Evolutionary conservation across 2,888 invertebrate species (phyloP).

Genomic region (Alcis repandata): DNA sequence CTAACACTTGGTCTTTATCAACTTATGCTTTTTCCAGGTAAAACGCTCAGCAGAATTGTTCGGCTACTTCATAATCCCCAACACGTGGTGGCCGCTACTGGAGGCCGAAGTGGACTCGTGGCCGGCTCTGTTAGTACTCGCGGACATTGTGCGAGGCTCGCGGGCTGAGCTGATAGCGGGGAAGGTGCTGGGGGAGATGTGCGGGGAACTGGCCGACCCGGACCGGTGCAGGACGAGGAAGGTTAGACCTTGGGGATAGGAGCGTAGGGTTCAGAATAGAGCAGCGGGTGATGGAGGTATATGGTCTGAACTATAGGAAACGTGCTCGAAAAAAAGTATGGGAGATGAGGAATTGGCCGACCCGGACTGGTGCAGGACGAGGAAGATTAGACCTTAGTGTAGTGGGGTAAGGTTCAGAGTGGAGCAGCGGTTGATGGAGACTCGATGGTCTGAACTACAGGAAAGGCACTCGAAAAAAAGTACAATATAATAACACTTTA

Average conservation of each 20-base stretch:
- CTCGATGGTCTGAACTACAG: too few relatives aligned
- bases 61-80: slow-evolving; percentile 91
- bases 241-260: slow-evolving; percentile 60
- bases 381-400: slow-evolving; percentile 76
- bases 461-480: too few relatives aligned
- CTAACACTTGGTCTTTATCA: too few relatives aligned
- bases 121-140: slow-evolving; percentile 85
- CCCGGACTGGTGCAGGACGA: slow-evolving; percentile 85
- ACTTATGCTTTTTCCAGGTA: slow-evolving; percentile 77
- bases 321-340: too few relatives aligned
- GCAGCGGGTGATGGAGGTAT: too few relatives aligned
- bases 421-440: too few relatives aligned
- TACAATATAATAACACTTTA: too few relatives aligned
- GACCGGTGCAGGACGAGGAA: slow-evolving; percentile 88
- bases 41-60: slow-evolving; percentile 90
- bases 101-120: slow-evolving; percentile 87
- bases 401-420: background rate
- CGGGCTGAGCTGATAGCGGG: slow-evolving; percentile 67
- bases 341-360: too few relatives aligned
- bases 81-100: slow-evolving; percentile 90
- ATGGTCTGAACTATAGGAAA: too few relatives aligned
- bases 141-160: slow-evolving; percentile 88
- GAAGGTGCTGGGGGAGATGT: slow-evolving; percentile 84
- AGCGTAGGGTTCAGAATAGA: background rate
- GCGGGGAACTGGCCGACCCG: slow-evolving; percentile 85